Evolutionary conservation across 2,797 vertebrate species (phyloP), one percentile per base, ranked within the genome.

Genomic region (Pangasius djambal): DNA sequence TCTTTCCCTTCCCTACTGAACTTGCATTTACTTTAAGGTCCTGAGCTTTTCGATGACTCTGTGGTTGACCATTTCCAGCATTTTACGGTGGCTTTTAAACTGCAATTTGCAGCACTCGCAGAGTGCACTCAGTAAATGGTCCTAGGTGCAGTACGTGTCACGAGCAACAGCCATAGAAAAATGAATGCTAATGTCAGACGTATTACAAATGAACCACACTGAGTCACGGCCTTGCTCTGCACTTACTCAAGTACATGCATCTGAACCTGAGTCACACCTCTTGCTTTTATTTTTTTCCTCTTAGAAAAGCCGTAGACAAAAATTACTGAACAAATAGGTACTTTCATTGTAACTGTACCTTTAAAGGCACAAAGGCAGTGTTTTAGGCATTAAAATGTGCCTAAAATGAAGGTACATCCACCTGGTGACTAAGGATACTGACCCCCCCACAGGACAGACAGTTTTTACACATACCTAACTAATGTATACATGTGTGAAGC

Each of bases 401-500:
- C 55, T 82, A 59, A 82, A 82, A 82, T 61, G 20, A 67, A 63
- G 61, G 82, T 83, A 65, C 13, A 65, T 48, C 67, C 59, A 65
- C 55, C 18, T 65, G 40, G 28, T 48, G 15, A 65, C 7, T 16
- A 83, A 48, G 16, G 4, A 59, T 50, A 67, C 15, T 40, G 15
- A 48, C 25, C 67, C 37, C 31, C 61, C 61, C 9, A 83, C 59
- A 83, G 13, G 57, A 83, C 37, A 83, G 20, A 82, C 3, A 40
- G 20, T 13, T 40, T 82, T 40, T 25, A 59, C 20, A 40, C 34
- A 59, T 28, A 83, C 25, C 22, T 87, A 91, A 89, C 25, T 87
- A 91, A 89, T 89, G 91, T 87, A 52, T 87, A 75, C 6, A 34
- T 87, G 61, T 87, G 44, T 87, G 12, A 40, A 57, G 25, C 34